phyloP scores from a whole-genome alignment of 1,140 invertebrate genomes.

The Musca domestica region DNA sequence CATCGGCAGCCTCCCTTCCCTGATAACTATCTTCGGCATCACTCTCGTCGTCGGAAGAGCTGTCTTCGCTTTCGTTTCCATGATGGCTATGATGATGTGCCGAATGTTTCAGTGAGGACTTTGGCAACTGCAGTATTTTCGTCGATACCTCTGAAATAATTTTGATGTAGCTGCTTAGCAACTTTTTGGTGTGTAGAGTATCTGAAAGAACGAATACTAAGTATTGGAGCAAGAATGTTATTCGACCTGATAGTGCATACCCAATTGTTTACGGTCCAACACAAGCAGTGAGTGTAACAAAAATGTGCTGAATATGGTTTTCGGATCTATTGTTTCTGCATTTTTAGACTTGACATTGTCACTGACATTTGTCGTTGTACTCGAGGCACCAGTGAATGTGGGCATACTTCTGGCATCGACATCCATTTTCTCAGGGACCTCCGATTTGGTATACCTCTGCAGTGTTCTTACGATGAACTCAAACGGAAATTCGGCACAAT shows the following conservation, averaged over 20 bases:
- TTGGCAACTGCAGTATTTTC: conserved; percentile 47
- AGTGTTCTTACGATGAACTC: conserved; percentile 50
- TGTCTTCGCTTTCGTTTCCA: conserved; percentile 56
- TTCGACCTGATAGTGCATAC: conserved; percentile 53
- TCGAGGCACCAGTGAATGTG: conserved; percentile 6
- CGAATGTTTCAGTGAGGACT: conserved; percentile 36
- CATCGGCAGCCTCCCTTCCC: conserved; percentile 6
- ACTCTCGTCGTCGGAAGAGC: conserved; percentile 51
- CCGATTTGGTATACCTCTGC: neutral
- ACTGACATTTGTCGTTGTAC: conserved; percentile 8
- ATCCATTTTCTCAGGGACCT: conserved; percentile 23
- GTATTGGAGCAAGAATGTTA: neutral
- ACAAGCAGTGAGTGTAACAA: conserved; percentile 65
- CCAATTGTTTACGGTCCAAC: conserved; percentile 65
- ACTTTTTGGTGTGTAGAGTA: conserved; percentile 23
- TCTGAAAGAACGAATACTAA: conserved; percentile 29
- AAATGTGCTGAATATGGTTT: conserved; percentile 42
- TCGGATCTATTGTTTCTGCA: neutral
- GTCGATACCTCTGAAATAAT: conserved; percentile 55
- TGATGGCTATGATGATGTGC: conserved; percentile 56
- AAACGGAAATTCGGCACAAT: conserved; percentile 58
- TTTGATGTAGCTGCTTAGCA: conserved; percentile 39
- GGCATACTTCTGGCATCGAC: conserved; percentile 3
- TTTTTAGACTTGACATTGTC: neutral
- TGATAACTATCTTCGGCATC: conserved; percentile 47